Conservation (phyloP, 2,888 invertebrate genomes). For the Thera obeliscata region DNA sequence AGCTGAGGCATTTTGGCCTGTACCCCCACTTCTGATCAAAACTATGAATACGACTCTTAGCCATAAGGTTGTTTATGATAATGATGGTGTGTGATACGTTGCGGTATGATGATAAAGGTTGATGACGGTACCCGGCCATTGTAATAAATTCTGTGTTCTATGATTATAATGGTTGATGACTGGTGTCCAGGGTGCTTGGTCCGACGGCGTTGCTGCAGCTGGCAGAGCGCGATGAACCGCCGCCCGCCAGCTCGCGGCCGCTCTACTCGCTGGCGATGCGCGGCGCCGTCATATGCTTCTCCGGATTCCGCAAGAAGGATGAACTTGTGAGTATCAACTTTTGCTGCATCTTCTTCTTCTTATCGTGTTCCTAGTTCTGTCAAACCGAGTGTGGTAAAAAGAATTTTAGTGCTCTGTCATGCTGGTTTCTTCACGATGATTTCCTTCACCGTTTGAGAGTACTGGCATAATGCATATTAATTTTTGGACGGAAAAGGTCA, state of each 20-base stretch:
- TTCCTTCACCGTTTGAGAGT: too few species aligned
- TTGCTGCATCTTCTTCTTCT: background rate
- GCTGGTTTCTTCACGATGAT: too few species aligned
- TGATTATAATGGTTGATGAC: background rate
- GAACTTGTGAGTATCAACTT: conserved; percentile 88
- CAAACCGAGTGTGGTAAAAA: too few species aligned
- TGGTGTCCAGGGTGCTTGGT: conserved; percentile 86
- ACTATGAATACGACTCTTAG: background rate
- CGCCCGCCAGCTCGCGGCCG: conserved; percentile 90
- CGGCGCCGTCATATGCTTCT: conserved; percentile 95
- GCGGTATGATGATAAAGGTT: background rate
- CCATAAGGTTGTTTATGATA: too few species aligned
- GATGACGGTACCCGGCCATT: too few species aligned
- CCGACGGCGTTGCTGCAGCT: conserved; percentile 92
- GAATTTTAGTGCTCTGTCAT: too few species aligned
- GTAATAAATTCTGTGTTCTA: background rate
- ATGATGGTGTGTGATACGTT: background rate
- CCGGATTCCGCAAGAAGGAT: conserved; percentile 95
- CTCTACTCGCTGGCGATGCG: conserved; percentile 95
- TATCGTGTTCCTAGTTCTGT: too few species aligned
- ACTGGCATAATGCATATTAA: too few species aligned
- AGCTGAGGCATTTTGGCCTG: too few species aligned
- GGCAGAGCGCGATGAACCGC: conserved; percentile 89
- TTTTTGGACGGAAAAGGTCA: too few species aligned
- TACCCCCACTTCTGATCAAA: too few species aligned